These are phyloP conservation scores for Xylota segnis DNA, from an alignment of 2,888 invertebrate genomes.

Conservation along the genomic window DNA sequence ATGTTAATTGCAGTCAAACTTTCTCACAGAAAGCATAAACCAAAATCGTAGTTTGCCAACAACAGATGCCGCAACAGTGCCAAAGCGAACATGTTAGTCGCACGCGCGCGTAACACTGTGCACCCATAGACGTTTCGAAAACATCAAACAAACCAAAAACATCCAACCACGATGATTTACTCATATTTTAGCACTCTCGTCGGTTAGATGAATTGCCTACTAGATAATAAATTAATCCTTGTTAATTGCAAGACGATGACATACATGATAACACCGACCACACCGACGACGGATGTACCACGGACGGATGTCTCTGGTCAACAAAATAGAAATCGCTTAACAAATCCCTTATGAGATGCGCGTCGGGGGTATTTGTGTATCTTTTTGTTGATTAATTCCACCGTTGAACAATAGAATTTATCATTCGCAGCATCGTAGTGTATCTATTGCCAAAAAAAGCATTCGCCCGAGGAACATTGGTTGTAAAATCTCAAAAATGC, in stretches of 20 bases:
- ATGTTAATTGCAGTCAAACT: constrained; percentile 38
- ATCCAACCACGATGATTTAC: constrained; percentile 58
- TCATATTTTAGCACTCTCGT: constrained; percentile 73
- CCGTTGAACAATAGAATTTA: constrained; percentile 66
- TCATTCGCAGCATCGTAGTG: constrained; percentile 51
- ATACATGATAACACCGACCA: constrained; percentile 64
- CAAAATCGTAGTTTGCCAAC: constrained; percentile 36
- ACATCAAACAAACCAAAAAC: constrained; percentile 37
- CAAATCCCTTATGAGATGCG: constrained; percentile 71
- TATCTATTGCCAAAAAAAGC: constrained; percentile 55
- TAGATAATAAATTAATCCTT: constrained; percentile 75
- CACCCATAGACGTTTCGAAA: neutral
- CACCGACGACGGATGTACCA: constrained; percentile 23
- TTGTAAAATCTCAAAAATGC: constrained; percentile 51
- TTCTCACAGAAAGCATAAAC: constrained; percentile 1
- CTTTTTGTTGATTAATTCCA: constrained; percentile 50
- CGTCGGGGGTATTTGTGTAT: too few relatives aligned
- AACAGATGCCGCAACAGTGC: constrained; percentile 43
- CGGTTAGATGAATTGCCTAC: constrained; percentile 71
- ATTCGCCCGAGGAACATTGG: neutral
- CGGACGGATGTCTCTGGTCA: constrained; percentile 2
- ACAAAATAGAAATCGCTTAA: constrained; percentile 57
- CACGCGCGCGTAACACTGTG: too few relatives aligned
- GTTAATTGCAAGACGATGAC: constrained; percentile 71
- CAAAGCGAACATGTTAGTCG: constrained; percentile 59